Percentiles rank a stretch among this genome's conserved stretches.
These are phyloP conservation scores for Morpho achilles DNA, from an alignment of 2,888 invertebrate species.

Conservation along the genomic window DNA sequence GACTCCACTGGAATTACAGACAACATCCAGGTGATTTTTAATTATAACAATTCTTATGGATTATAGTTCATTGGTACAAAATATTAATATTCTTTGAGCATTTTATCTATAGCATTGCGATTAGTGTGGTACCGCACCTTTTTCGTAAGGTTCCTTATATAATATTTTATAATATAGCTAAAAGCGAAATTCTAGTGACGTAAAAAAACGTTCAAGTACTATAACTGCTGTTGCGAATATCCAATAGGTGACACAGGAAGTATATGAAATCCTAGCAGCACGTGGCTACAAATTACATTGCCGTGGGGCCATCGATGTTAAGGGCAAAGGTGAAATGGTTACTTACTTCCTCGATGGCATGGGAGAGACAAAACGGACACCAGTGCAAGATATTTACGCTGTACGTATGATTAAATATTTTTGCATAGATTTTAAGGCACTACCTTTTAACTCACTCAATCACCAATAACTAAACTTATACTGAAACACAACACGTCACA, in stretches of 20 bases:
- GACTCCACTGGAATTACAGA: slow-evolving; percentile 94
- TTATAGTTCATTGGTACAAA: too few relatives aligned
- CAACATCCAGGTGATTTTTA: slow-evolving; percentile 85
- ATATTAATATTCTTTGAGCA: background rate
- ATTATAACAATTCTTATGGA: background rate
- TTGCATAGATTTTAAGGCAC: background rate
- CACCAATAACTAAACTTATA: background rate
- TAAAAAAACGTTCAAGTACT: slow-evolving; percentile 3
- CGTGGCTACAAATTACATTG: slow-evolving; percentile 91
- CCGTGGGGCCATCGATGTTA: slow-evolving; percentile 93
- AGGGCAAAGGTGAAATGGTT: slow-evolving; percentile 96
- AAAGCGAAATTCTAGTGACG: slow-evolving; percentile 17
- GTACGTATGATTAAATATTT: slow-evolving; percentile 38
- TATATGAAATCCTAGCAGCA: slow-evolving; percentile 86
- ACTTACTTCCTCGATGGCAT: slow-evolving; percentile 88
- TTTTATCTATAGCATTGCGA: slow-evolving; percentile 28
- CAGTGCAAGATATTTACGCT: slow-evolving; percentile 43
- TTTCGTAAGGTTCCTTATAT: background rate
- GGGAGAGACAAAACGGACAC: slow-evolving; percentile 39
- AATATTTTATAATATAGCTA: slow-evolving; percentile 2
- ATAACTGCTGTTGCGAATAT: slow-evolving; percentile 30
- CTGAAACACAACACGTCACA: background rate
- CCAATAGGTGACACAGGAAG: slow-evolving; percentile 91
- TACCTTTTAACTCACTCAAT: background rate
- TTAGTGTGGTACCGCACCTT: slow-evolving; percentile 55